A percentile compares a stretch with the other conserved stretches of the same genome.
Conservation (phyloP, 2,113 vertebrate species). For the Thryonomys swinderianus region DNA sequence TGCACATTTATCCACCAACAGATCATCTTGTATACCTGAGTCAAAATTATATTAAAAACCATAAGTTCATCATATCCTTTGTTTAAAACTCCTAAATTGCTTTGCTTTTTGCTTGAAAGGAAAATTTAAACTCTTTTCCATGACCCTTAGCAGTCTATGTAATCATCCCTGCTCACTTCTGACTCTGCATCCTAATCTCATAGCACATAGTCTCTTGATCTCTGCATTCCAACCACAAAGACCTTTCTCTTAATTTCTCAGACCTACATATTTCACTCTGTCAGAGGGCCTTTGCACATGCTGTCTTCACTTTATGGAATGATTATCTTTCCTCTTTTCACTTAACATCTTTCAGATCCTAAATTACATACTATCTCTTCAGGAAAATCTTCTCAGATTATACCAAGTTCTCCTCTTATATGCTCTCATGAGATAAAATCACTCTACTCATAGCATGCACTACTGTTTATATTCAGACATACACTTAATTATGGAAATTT, state of each 20-base stretch:
- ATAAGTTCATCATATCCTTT: constrained; percentile 29
- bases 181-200: constrained; percentile 1
- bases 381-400: background rate
- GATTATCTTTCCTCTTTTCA: constrained; percentile 38
- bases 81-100: background rate
- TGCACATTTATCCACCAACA: constrained; percentile 27
- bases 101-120: background rate
- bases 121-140: constrained; percentile 23
- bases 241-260: background rate
- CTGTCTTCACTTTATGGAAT: background rate
- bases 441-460: background rate
- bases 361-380: constrained; percentile 6
- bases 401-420: background rate
- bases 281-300: background rate
- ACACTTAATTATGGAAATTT: constrained; percentile 16
- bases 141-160: background rate
- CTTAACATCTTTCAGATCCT: constrained; percentile 38
- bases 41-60: background rate
- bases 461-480: background rate
- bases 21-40: constrained; percentile 13
- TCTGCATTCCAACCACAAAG: background rate
- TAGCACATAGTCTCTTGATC: background rate
- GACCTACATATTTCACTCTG: constrained; percentile 4
- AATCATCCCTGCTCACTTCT: background rate
- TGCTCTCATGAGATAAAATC: background rate